A percentile compares a stretch with the other conserved stretches of the same genome.
These are phyloP conservation scores for Percopsis transmontana DNA, from an alignment of 2,113 vertebrate genomes.

Conservation along the genomic window DNA sequence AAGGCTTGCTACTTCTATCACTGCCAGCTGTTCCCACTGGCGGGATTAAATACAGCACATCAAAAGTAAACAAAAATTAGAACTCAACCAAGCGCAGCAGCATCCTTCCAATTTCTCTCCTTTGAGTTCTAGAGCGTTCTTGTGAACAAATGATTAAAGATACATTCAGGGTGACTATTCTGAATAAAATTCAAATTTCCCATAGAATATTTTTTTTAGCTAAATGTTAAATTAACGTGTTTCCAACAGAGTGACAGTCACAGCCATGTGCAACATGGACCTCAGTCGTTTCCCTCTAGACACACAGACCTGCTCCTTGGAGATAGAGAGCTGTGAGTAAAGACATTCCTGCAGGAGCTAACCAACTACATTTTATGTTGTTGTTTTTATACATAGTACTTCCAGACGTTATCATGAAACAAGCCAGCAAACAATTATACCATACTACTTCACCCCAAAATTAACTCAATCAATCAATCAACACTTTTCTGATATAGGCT, in stretches of 20 bases:
- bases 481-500: not conserved
- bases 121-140: no score
- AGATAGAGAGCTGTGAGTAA: conserved; percentile 98
- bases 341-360: not conserved
- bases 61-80: conserved; percentile 3
- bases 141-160: no score
- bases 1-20: not conserved
- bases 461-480: not conserved
- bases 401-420: no score
- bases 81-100: not conserved
- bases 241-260: conserved; percentile 90
- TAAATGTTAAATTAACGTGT: not conserved
- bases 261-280: conserved; percentile 99
- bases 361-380: not conserved
- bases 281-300: conserved; percentile 96
- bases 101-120: no score
- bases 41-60: conserved; percentile 15
- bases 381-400: no score
- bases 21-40: not conserved
- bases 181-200: not conserved
- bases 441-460: no score
- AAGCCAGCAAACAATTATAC: not conserved
- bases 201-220: not conserved
- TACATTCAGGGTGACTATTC: no score
- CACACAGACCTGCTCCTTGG: conserved; percentile 94